These are phyloP conservation scores for Emys orbicularis DNA, from an alignment of 2,797 vertebrate species.

Conservation along the genomic window DNA sequence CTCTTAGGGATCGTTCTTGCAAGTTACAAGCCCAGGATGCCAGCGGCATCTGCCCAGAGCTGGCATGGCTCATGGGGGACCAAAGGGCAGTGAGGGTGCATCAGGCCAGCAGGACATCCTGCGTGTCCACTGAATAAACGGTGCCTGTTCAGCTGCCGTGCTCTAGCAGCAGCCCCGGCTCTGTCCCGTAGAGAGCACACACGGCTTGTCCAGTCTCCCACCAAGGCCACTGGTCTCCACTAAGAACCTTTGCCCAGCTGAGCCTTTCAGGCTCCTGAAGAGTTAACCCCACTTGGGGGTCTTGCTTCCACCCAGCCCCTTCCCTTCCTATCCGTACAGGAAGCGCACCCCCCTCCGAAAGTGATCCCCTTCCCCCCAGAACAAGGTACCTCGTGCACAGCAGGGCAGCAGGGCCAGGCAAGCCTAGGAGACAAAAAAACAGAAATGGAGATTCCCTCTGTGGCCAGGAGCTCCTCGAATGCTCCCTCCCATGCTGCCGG, in stretches of 20 bases:
- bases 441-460: conserved; percentile 3
- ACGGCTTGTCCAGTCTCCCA: not conserved
- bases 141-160: not conserved
- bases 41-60: not conserved
- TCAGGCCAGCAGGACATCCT: not conserved
- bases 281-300: not conserved
- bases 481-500: not conserved
- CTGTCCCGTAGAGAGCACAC: not conserved
- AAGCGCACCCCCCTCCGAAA: not conserved
- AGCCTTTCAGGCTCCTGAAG: not conserved
- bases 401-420: conserved; percentile 94
- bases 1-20: not conserved
- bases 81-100: not conserved
- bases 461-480: fast-evolving
- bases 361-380: not conserved
- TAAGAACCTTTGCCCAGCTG: not conserved
- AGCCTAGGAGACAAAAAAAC: conserved; percentile 80
- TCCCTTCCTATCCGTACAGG: not conserved
- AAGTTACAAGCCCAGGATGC: fast-evolving
- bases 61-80: not conserved
- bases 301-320: not conserved
- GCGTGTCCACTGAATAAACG: not conserved
- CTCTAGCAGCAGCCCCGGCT: not conserved
- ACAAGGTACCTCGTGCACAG: conserved; percentile 88
- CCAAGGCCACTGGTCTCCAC: not conserved